Percentiles rank a stretch among this genome's conserved stretches.
Conservation (phyloP, 2,888 invertebrate species). For the Meteorus cinctellus region DNA sequence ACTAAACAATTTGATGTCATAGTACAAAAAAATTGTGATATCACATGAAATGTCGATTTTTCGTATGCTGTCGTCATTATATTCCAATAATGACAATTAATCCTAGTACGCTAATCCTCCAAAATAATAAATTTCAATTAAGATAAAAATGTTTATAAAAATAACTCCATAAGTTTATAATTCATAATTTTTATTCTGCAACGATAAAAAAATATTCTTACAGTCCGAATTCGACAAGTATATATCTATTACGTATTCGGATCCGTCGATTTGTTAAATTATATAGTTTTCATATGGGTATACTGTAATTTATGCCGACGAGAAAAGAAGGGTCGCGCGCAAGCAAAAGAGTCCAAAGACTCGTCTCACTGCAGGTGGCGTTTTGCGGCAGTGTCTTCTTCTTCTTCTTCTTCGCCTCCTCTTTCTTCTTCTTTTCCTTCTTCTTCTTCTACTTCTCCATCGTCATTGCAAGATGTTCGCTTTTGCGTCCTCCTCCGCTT, state of each 20-base stretch:
- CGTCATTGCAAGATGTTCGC: slow-evolving; percentile 18
- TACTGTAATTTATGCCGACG: slow-evolving; percentile 7
- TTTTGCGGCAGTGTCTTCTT: slow-evolving; percentile 38
- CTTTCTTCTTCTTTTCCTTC: slow-evolving; percentile 15
- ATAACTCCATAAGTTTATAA: too few relatives aligned
- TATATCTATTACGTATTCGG: background rate
- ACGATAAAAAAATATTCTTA: background rate
- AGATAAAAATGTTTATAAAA: too few relatives aligned
- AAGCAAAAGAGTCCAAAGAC: background rate
- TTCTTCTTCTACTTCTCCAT: slow-evolving; percentile 26
- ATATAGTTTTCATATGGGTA: slow-evolving; percentile 5
- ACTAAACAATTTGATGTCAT: too few relatives aligned
- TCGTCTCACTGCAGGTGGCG: slow-evolving; percentile 34
- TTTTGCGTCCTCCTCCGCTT: slow-evolving; percentile 38
- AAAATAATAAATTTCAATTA: too few relatives aligned
- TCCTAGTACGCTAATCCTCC: too few relatives aligned
- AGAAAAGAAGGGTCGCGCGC: slow-evolving; percentile 22
- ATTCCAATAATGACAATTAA: too few relatives aligned
- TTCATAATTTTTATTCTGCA: too few relatives aligned
- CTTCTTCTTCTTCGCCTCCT: slow-evolving; percentile 32
- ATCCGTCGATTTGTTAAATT: slow-evolving; percentile 8
- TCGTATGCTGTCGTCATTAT: too few relatives aligned
- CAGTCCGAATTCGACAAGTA: background rate
- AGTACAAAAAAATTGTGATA: too few relatives aligned
- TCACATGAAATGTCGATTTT: too few relatives aligned